Evolutionary conservation across 1,140 invertebrate species (phyloP), one percentile per base, ranked within the genome.

Genomic region (Andrena cerasifolii): DNA sequence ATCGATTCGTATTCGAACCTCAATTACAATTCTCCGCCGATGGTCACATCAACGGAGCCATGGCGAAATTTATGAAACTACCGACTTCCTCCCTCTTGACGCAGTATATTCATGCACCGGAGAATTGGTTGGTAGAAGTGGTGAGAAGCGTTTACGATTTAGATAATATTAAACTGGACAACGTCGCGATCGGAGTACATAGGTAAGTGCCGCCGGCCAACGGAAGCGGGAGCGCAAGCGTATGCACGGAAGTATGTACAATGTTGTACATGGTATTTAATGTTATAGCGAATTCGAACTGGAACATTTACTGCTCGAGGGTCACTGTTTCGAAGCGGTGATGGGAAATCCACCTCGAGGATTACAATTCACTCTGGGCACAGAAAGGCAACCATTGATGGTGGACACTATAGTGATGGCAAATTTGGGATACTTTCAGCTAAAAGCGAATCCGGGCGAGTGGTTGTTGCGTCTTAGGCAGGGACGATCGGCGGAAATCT

Each of bases 341-440:
- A 95, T 96, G 21, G 98, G 98, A 33, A 98, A 98, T 86, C 98
- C 99, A 14, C 99, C 99, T 0, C 93, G 99, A 80, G 99, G 99
- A 16, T 93, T 99, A 16, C 99, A 99, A 93, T 96, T 99, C 75
- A 97, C 97, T 28, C 92, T 99, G n/a, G 98, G 98, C 36, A 98
- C 97, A 0, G 94, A 96, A 65, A 94, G 92, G 8, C 93, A 96
- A 49, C 96, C 97, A 0, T 94, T 95, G 3, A 93, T 96, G 59
- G 96, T 98, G 70, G 99, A 99, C 91, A 99, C 99, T 14, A 99
- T 99, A 86, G 99, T 99, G 3, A 99, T 99, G 99, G 99, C 99
- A 2, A 99, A 99, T 93, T 94, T 99, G 78, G 98, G 98, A 21
- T 99, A 99, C 91, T 99, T 99, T 92, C 98, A 99, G 93, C 92